These are phyloP conservation scores for Ictalurus punctatus DNA, from an alignment of 2,113 vertebrate species.

Conservation along the genomic window DNA sequence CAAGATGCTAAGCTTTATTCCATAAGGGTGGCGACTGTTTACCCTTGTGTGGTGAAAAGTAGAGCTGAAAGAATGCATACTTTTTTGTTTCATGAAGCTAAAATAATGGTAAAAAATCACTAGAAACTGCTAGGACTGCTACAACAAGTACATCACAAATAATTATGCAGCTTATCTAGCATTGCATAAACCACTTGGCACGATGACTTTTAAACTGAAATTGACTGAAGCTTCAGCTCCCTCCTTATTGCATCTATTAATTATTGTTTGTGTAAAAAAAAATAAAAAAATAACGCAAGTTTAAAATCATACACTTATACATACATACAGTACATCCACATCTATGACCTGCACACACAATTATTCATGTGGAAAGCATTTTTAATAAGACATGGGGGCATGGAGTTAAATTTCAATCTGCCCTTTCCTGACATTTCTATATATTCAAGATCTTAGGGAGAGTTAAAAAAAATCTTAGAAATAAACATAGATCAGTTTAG, in stretches of 20 bases:
- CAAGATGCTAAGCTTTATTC: background rate
- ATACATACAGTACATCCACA: background rate
- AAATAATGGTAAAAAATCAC: background rate
- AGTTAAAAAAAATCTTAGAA: background rate
- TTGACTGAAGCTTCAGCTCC: background rate
- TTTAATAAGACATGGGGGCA: background rate
- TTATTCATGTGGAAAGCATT: background rate
- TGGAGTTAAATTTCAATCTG: background rate
- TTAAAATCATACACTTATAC: background rate
- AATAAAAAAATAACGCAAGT: background rate
- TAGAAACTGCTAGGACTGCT: background rate
- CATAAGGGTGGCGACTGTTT: too few relatives aligned
- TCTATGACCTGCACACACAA: background rate
- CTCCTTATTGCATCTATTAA: background rate
- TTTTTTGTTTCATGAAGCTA: background rate
- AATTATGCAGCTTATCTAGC: background rate
- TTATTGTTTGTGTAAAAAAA: background rate
- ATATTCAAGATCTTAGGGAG: background rate
- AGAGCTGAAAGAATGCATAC: background rate
- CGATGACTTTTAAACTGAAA: background rate
- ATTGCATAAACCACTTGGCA: background rate
- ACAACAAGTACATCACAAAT: background rate
- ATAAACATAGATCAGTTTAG: background rate
- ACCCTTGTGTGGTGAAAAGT: background rate
- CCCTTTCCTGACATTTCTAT: background rate